phyloP scores from a whole-genome alignment of 2,888 invertebrate species.

The Smittia sp. region DNA sequence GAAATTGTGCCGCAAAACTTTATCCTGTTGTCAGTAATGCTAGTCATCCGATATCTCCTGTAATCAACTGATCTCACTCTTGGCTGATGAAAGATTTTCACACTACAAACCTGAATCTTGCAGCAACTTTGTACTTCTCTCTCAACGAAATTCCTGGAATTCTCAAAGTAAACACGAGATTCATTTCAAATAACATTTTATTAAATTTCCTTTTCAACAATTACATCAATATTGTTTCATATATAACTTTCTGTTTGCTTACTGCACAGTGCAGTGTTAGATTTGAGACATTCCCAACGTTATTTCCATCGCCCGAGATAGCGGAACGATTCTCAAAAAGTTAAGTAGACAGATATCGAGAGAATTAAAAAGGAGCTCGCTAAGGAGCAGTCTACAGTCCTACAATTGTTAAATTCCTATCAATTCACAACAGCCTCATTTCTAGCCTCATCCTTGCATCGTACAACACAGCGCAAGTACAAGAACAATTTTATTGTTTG shows the following conservation, averaged over 20 bases:
- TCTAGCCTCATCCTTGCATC: background rate
- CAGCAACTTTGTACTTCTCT: background rate
- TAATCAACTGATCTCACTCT: no score
- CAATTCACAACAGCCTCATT: constrained; percentile 19
- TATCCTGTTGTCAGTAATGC: no score
- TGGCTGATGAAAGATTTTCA: no score
- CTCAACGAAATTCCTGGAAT: background rate
- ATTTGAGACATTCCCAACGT: no score
- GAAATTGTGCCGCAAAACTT: no score
- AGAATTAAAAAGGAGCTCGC: background rate
- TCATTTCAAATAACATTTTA: constrained; percentile 15
- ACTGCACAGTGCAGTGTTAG: background rate
- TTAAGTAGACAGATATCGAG: background rate
- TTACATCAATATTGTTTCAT: background rate
- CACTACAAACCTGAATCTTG: no score
- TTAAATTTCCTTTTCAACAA: constrained; percentile 1
- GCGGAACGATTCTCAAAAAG: background rate
- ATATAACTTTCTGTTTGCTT: background rate
- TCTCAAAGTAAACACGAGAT: background rate
- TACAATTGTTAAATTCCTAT: background rate
- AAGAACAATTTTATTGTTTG: background rate
- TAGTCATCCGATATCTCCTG: no score
- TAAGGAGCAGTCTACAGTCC: background rate
- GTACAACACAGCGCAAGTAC: no score
- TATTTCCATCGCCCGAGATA: no score